Base-by-base conservation (phyloP, 2,888 invertebrate genomes). In the Pachycephus smyrnensis region DNA sequence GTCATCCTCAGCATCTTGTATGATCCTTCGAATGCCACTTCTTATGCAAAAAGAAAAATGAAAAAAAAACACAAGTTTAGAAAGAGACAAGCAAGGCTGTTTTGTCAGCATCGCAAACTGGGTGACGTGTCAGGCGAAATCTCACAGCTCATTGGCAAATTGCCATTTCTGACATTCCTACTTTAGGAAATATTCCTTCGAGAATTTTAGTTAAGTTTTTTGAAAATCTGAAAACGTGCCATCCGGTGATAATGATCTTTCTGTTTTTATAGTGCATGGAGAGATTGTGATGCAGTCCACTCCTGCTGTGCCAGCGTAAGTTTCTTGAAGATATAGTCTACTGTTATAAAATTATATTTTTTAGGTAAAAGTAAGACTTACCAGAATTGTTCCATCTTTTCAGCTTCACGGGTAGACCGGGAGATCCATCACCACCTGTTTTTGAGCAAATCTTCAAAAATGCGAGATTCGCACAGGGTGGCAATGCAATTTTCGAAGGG, bases 361-460 rank as follows among this genome's bases (percentile, higher is more conserved):
- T 55, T 55, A 2, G 4, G 55, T 23, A 55, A 23, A 55, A 55
- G 55, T 55, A 23, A 55, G 55, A 55, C 2, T 55, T 9, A 2
- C 23, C 15, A 40, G 4, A 33, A 71, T 71, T 31, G 11, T 33
- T 71, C 3, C 4, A 31, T 71, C 31, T 4, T 2, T 36, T 11
- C 79, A 91, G 91, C 80, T 91, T 91, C 81, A 87, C 88, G 79
- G 91, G 90, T 80, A 88, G 94, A 89, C 95, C 96, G 81, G 96
- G 96, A 86, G 95, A 95, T 88, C 96, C 96, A 84, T 96, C 97
- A 83, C 98, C 98, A 80, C 98, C 98, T 83, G 96, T 98, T 86
- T 98, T 98, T 92, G 98, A 98, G 93, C 97, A 98, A 92, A 97
- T 98, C 90, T 98, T 98, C 92, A 96, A 96, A 92, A 98, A 98